Evolutionary conservation across 2,888 invertebrate genomes (phyloP).

Genomic region (Agrochola lychnidis): DNA sequence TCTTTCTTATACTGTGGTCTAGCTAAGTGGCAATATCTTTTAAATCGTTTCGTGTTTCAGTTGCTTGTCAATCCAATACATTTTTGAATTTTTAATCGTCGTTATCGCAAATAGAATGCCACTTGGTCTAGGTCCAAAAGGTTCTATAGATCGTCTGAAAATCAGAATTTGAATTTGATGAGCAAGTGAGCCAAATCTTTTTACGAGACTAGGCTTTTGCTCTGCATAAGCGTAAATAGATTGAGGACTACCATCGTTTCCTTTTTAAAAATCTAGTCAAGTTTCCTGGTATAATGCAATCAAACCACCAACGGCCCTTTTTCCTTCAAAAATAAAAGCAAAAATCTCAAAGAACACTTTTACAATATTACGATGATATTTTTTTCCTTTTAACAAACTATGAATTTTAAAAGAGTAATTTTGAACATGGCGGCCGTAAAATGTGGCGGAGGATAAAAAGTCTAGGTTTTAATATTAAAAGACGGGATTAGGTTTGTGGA

Average conservation of each 20-base stretch:
- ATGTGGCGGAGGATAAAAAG: conserved; percentile 18
- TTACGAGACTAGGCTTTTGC: background rate
- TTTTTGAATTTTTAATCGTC: background rate
- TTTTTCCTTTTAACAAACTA: conserved; percentile 55
- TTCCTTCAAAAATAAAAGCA: conserved; percentile 27
- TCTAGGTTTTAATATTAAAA: conserved; percentile 46
- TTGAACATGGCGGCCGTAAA: conserved; percentile 42
- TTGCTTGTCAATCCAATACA: background rate
- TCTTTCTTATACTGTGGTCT: no score
- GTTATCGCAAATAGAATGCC: background rate
- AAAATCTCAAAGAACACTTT: conserved; percentile 33
- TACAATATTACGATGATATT: conserved; percentile 40
- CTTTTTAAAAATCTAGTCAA: background rate
- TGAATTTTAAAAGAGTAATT: conserved; percentile 62
- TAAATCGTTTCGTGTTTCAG: background rate
- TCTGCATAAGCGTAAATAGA: background rate
- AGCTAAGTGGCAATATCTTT: no score
- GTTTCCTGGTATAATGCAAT: conserved; percentile 18
- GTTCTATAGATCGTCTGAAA: background rate
- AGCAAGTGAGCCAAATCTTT: background rate
- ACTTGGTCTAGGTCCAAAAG: background rate
- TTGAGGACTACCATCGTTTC: background rate
- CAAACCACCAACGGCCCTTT: conserved; percentile 1
- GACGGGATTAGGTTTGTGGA: conserved; percentile 44
- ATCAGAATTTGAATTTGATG: background rate